phyloP scores from a whole-genome alignment of 2,888 invertebrate genomes.

The Isoperla grammatica region DNA sequence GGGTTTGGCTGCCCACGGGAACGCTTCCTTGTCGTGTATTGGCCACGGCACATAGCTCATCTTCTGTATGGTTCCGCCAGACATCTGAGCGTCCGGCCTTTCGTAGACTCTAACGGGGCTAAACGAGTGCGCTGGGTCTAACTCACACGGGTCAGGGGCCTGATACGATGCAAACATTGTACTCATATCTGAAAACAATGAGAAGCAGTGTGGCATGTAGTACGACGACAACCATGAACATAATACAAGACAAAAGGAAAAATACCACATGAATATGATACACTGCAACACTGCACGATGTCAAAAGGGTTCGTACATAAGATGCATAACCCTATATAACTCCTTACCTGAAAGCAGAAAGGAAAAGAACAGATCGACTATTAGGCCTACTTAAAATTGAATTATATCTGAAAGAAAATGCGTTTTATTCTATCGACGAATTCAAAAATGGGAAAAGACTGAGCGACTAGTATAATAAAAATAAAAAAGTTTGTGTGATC shows the following conservation, averaged over 20 bases:
- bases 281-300: too few species aligned
- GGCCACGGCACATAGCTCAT: conserved; percentile 15
- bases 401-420: too few species aligned
- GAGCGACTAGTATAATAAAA: too few species aligned
- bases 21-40: neutral
- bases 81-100: neutral
- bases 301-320: too few species aligned
- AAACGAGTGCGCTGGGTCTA: conserved; percentile 2
- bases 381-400: too few species aligned
- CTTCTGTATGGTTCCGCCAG: conserved; percentile 2
- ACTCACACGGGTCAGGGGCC: neutral
- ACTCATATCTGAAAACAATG: neutral
- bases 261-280: neutral
- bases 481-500: too few species aligned
- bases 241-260: neutral
- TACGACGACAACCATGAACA: neutral
- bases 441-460: too few species aligned
- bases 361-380: too few species aligned
- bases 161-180: conserved; percentile 12
- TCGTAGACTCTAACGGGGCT: neutral
- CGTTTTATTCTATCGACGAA: too few species aligned
- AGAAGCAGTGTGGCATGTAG: too few species aligned
- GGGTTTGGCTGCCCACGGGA: conserved; percentile 2
- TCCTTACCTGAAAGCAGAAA: too few species aligned
- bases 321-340: too few species aligned